These are phyloP conservation scores for Pseudobourletiella spinata DNA, from an alignment of 1,140 invertebrate species.

Conservation along the genomic window DNA sequence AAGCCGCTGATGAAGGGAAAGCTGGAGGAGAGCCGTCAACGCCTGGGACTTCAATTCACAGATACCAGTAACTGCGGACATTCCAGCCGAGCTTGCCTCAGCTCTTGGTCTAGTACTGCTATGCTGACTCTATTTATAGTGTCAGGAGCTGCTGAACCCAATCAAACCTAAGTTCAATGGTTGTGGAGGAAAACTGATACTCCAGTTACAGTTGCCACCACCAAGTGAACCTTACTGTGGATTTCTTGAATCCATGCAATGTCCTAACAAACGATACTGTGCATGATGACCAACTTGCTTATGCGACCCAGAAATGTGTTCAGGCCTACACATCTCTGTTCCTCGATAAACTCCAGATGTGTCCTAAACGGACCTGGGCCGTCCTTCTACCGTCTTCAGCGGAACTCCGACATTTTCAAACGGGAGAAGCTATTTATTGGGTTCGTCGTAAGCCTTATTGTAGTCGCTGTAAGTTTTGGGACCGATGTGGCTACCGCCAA, in stretches of 20 bases:
- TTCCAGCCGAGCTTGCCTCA: neutral
- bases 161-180: too few relatives aligned
- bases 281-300: neutral
- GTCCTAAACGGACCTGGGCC: neutral
- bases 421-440: neutral
- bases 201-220: neutral
- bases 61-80: too few relatives aligned
- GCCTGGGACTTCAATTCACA: too few relatives aligned
- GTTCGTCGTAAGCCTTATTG: neutral
- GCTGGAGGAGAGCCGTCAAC: slow-evolving; percentile 34
- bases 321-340: neutral
- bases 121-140: neutral
- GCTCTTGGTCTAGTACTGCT: neutral
- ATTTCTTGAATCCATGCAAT: neutral
- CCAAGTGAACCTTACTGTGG: neutral
- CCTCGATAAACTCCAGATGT: neutral
- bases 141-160: too few relatives aligned
- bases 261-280: neutral
- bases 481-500: neutral
- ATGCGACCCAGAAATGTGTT: neutral
- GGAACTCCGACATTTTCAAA: too few relatives aligned
- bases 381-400: too few relatives aligned
- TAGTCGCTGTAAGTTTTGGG: neutral
- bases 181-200: neutral
- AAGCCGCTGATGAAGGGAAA: slow-evolving; percentile 26